Base-by-base conservation (phyloP, 2,113 vertebrate genomes). In the Psilopogon haemacephalus region DNA sequence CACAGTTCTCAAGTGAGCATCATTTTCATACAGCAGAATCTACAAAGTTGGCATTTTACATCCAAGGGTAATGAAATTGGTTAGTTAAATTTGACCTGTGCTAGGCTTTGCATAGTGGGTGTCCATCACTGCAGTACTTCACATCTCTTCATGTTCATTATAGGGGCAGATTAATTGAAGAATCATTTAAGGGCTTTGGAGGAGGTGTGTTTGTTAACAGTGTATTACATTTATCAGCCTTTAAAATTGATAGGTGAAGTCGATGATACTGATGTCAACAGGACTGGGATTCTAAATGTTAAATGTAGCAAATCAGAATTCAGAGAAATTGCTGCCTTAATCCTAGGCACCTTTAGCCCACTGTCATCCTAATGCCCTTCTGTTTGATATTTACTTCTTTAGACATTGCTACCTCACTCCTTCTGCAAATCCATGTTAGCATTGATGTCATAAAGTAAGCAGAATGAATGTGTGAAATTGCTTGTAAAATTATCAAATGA, bases 391-490 rank as follows among this genome's bases (percentile, higher is more conserved):
- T 96, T 96, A 95, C 89, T 89, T 50, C 79, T 96, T 94, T 94
- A 92, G 95, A 96, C 95, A 95, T 90, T 65, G 74, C 95, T 93
- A 95, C 91, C 88, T 96, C 88, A 90, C 90, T 96, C 62, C 86
- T 95, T 92, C 79, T 86, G 87, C 79, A 95, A 93, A 92, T 62
- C 89, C 72, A 74, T 97, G 91, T 95, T 94, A 92, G 94, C 95
- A 92, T 2, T 94, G 96, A 97, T 97, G 96, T 97, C 95, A 97
- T 86, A 96, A 96, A 96, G 95, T 89, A 97, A 97, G 93, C 92
- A 95, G 94, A 96, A 95, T 88, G 93, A 94, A 96, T 83, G 91
- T 96, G 97, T 97, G 97, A 96, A 97, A 96, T 97, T 96, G 95
- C 94, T 97, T 97, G 96, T 95, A 96, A 97, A 97, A 96, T 95